A percentile compares a stretch with the other conserved stretches of the same genome.
These are phyloP conservation scores for Plecotus auritus DNA, from an alignment of 2,113 vertebrate species.

Conservation along the genomic window DNA sequence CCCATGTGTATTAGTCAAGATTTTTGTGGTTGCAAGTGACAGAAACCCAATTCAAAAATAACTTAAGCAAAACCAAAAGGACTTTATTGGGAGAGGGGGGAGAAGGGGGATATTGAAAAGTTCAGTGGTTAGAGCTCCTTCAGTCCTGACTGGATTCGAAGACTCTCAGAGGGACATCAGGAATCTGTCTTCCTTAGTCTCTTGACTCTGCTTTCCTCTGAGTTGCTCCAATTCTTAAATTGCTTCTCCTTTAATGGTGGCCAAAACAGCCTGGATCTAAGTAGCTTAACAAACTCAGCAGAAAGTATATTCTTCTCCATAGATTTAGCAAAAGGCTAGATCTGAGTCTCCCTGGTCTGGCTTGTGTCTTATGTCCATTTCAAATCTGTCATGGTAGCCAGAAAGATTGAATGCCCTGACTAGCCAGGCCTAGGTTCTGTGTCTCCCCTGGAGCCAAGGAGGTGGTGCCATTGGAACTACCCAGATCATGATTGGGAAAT, in stretches of 20 bases:
- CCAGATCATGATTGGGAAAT: neutral
- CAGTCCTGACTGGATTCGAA: neutral
- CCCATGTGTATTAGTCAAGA: neutral
- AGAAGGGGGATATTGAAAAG: neutral
- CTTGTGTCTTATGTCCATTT: neutral
- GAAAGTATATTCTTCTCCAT: neutral
- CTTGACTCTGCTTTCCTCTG: neutral
- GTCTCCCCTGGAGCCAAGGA: neutral
- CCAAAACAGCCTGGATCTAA: neutral
- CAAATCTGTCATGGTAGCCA: neutral
- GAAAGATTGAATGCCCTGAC: neutral
- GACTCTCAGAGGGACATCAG: neutral
- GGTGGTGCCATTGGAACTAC: neutral
- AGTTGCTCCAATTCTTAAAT: neutral
- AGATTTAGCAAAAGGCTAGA: neutral
- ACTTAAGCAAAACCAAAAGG: neutral
- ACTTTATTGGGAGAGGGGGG: neutral
- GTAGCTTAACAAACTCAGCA: neutral
- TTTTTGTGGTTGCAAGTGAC: slow-evolving; percentile 45
- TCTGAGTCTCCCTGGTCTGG: neutral
- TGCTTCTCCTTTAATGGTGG: neutral
- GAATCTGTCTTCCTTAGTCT: neutral
- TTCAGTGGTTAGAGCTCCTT: neutral
- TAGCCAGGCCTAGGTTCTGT: neutral
- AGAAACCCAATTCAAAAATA: slow-evolving; percentile 29